Conservation (phyloP, 1,140 invertebrate species). For the Drosophila gunungcola region DNA sequence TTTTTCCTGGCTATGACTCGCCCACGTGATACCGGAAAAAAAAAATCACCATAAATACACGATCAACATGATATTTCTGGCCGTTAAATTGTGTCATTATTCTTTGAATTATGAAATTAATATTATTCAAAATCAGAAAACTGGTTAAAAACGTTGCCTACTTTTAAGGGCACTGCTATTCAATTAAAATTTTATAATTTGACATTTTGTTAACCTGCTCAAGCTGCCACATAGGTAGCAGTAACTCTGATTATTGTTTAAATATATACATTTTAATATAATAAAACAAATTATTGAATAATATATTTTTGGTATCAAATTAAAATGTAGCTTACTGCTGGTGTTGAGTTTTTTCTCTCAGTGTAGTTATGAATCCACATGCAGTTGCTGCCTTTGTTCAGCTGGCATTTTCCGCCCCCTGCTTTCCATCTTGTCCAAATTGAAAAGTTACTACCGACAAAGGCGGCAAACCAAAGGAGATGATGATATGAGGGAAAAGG, state of each 20-base stretch:
- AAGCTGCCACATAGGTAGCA: too few species aligned
- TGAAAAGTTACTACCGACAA: constrained; percentile 70
- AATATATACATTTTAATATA: too few species aligned
- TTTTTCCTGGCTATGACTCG: constrained; percentile 19
- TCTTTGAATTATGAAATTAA: too few species aligned
- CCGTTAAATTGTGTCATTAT: neutral
- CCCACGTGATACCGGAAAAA: constrained; percentile 2
- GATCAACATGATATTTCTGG: neutral
- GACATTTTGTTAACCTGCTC: too few species aligned
- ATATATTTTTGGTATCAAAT: too few species aligned
- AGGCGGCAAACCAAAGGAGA: constrained; percentile 24
- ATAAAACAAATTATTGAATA: too few species aligned
- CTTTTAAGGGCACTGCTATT: too few species aligned
- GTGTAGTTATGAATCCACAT: constrained; percentile 2
- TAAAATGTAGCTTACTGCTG: neutral
- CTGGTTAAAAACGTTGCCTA: too few species aligned
- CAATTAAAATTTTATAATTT: too few species aligned
- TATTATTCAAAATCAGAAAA: too few species aligned
- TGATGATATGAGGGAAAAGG: neutral
- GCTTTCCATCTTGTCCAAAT: constrained; percentile 64
- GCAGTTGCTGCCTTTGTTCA: constrained; percentile 23
- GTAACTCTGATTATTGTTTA: too few species aligned
- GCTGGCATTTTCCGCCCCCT: constrained; percentile 14
- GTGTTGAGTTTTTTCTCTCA: neutral
- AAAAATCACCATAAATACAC: neutral